Base-by-base conservation (phyloP, 2,797 vertebrate species). In the Sebastes hubbsi region DNA sequence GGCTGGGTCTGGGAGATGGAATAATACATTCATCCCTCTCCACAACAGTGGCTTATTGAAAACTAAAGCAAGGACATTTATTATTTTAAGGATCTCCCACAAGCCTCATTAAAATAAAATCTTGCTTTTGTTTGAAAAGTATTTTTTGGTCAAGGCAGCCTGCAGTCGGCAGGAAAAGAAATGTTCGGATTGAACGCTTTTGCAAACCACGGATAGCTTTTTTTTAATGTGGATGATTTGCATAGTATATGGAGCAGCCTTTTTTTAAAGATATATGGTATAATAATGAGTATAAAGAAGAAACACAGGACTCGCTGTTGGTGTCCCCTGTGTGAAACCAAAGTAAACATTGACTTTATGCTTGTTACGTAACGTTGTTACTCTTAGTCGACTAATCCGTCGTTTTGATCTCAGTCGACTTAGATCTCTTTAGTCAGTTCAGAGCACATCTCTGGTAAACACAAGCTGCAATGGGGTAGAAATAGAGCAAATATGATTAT, bases 91-190 rank as follows among this genome's bases (percentile, higher is more conserved):
- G 9, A 49, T 70, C 52, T 55, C 20, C 29, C 36, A 58, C 16
- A 68, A 74, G 64, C 46, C 60, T 70, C 46, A 42, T 80, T 77
- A 72, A 77, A 66, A 63, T 63, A 36, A n/a, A 42, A 78, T 29
- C 54, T 32, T 11, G 6, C 4, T 75, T 74, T 71, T 66, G 46
- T 65, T 24, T 34, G 24, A 58, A 5, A 20, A 20, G 32, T 68
- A 29, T 76, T 61, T 68, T 68, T 62, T 12, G 49, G 61, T 63
- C 56, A 38, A 11, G 30, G 8, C 14, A 54, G 52, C 10, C 52
- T 42, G 38, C 18, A 54, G 52, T 54, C 1, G n/a, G 3, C 52
- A 54, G 52, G 52, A 54, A 54, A 52, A n/a, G 0, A 54, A 22
- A 22, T 54, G 20, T 54, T 54, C 0, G 10, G 9, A 54, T 22